phyloP scores from a whole-genome alignment of 2,888 invertebrate genomes.

The Lithophane ornitopus region DNA sequence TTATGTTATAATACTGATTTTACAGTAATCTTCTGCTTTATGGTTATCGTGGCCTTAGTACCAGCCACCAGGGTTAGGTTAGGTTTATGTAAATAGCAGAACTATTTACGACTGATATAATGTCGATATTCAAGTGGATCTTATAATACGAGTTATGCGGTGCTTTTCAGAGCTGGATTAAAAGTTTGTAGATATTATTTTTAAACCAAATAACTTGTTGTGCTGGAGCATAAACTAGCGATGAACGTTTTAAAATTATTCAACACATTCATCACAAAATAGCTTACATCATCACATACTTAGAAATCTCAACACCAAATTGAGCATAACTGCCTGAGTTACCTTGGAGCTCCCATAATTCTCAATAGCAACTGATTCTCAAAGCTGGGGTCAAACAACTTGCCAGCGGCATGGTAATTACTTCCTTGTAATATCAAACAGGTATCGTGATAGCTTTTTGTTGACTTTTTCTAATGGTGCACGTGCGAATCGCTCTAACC shows the following conservation, averaged over 20 bases:
- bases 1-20: constrained; percentile 38
- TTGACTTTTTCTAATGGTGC: constrained; percentile 74
- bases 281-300: constrained; percentile 40
- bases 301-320: constrained; percentile 44
- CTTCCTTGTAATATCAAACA: constrained; percentile 76
- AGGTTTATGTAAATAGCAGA: constrained; percentile 49
- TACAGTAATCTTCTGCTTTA: constrained; percentile 56
- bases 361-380: constrained; percentile 64
- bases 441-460: constrained; percentile 70
- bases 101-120: constrained; percentile 50
- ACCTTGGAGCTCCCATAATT: constrained; percentile 55
- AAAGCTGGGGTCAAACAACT: constrained; percentile 78
- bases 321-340: constrained; percentile 36
- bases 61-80: constrained; percentile 54
- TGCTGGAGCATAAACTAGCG: not conserved
- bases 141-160: constrained; percentile 17
- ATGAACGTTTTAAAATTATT: constrained; percentile 8
- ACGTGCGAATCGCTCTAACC: constrained; percentile 74
- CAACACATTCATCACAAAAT: constrained; percentile 15
- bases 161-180: constrained; percentile 15
- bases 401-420: constrained; percentile 74
- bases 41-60: constrained; percentile 51
- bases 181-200: not conserved
- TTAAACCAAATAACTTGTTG: not conserved
- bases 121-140: constrained; percentile 38